Percentiles rank a stretch among this genome's conserved stretches.
Evolutionary conservation across 2,797 vertebrate genomes (phyloP).

Genomic region (Cuniculus paca): DNA sequence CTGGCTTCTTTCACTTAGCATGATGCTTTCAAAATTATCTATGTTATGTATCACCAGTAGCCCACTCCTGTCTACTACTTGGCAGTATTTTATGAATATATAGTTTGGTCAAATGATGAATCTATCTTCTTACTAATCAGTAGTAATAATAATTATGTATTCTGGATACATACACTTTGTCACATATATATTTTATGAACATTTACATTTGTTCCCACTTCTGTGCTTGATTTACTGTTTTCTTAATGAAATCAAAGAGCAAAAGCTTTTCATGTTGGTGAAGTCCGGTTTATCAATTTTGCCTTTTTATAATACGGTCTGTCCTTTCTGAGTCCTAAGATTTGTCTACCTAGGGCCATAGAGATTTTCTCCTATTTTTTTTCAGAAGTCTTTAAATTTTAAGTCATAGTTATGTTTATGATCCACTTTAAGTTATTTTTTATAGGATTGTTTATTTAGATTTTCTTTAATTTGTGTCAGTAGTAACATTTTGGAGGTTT

Average conservation of each 20-base stretch:
- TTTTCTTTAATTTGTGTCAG: constrained; percentile 31
- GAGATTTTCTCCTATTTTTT: constrained; percentile 30
- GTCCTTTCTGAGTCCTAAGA: not conserved
- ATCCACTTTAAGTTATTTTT: not conserved
- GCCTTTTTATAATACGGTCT: not conserved
- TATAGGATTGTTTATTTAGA: not conserved
- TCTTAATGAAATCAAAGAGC: not conserved
- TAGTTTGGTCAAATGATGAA: not conserved
- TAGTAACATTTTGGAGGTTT: not conserved
- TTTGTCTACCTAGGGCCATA: not conserved
- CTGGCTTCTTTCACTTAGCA: constrained; percentile 8
- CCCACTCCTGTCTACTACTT: not conserved
- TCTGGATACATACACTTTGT: not conserved
- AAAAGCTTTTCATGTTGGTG: not conserved
- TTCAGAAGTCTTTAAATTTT: constrained; percentile 31
- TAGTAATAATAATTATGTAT: constrained; percentile 11
- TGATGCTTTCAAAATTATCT: constrained; percentile 45
- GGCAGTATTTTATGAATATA: not conserved
- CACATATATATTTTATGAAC: not conserved
- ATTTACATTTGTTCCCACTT: constrained; percentile 10
- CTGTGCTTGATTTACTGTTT: constrained; percentile 33
- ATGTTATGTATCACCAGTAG: not conserved
- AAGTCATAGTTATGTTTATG: not conserved
- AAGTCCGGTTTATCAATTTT: not conserved
- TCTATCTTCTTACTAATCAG: constrained; percentile 13